phyloP scores from a whole-genome alignment of 2,797 vertebrate species.

The Hemibagrus guttatus region DNA sequence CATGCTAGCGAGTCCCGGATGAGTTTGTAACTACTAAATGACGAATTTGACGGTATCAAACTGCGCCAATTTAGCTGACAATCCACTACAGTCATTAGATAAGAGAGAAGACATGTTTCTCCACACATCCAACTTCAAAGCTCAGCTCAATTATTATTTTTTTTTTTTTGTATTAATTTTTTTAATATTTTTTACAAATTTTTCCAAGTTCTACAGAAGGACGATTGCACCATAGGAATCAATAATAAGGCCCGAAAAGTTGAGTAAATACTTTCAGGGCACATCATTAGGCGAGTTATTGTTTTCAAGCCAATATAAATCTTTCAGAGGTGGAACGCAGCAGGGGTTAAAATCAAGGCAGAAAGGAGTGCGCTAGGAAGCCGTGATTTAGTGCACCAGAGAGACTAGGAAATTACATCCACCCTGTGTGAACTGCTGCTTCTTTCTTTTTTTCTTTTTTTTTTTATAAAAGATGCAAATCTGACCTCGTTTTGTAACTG shows the following conservation, averaged over 20 bases:
- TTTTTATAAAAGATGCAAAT: conserved; percentile 45
- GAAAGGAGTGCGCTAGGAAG: background rate
- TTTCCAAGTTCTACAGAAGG: background rate
- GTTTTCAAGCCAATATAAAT: conserved; percentile 32
- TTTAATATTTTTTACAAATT: background rate
- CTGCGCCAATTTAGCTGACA: conserved; percentile 35
- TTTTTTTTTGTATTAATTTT: background rate
- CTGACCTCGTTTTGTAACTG: conserved; percentile 39
- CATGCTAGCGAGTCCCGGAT: background rate
- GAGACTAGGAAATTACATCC: conserved; percentile 5
- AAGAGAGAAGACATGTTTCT: conserved; percentile 21
- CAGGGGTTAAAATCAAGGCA: conserved; percentile 38
- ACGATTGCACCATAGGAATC: conserved; percentile 29
- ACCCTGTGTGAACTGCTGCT: conserved; percentile 6
- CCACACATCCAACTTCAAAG: conserved; percentile 54
- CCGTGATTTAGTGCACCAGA: conserved; percentile 21
- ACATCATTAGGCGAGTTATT: conserved; percentile 15
- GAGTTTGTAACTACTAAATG: conserved; percentile 31
- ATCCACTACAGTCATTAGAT: conserved; percentile 49
- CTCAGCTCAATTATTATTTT: conserved; percentile 16
- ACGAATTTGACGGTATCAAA: conserved; percentile 29
- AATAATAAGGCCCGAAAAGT: conserved; percentile 14
- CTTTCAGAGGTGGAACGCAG: conserved; percentile 16
- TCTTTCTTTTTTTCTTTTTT: background rate
- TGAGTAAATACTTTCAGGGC: conserved; percentile 17